phyloP scores from a whole-genome alignment of 1,140 invertebrate genomes.

The Ephestia elutella region DNA sequence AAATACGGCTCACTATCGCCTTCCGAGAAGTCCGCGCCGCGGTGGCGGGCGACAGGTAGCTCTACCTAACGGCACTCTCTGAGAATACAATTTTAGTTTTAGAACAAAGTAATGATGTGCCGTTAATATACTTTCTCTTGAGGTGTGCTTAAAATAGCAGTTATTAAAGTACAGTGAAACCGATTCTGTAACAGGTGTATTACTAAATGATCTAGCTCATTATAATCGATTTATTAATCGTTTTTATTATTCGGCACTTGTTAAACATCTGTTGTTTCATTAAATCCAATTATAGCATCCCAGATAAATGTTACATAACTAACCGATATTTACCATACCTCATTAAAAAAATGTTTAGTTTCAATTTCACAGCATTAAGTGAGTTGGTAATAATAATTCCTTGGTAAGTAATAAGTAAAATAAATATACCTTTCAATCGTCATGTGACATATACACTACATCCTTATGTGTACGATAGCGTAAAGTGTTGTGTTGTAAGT shows the following conservation, averaged over 20 bases:
- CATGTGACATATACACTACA: constrained; percentile 50
- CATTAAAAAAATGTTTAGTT: not conserved
- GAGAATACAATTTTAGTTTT: constrained; percentile 54
- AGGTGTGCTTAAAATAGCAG: constrained; percentile 18
- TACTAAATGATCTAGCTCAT: constrained; percentile 11
- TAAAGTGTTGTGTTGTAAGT: constrained; percentile 29
- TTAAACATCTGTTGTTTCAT: not conserved
- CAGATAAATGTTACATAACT: not conserved
- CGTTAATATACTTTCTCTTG: constrained; percentile 41
- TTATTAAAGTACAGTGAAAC: constrained; percentile 19
- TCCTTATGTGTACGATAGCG: constrained; percentile 43
- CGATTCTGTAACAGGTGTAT: constrained; percentile 21
- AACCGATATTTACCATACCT: not conserved
- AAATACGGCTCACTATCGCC: constrained; percentile 61
- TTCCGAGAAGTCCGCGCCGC: constrained; percentile 52
- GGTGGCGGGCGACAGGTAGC: constrained; percentile 57
- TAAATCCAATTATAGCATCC: not conserved
- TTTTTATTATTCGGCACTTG: not conserved
- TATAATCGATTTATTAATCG: constrained; percentile 3
- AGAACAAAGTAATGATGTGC: constrained; percentile 37
- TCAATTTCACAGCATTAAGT: no score
- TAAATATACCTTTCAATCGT: constrained; percentile 15
- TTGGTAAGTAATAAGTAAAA: no score
- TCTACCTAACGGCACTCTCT: constrained; percentile 58
- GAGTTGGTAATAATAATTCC: no score